These are phyloP conservation scores for Hypomesus transpacificus DNA, from an alignment of 2,113 vertebrate species.

Conservation along the genomic window DNA sequence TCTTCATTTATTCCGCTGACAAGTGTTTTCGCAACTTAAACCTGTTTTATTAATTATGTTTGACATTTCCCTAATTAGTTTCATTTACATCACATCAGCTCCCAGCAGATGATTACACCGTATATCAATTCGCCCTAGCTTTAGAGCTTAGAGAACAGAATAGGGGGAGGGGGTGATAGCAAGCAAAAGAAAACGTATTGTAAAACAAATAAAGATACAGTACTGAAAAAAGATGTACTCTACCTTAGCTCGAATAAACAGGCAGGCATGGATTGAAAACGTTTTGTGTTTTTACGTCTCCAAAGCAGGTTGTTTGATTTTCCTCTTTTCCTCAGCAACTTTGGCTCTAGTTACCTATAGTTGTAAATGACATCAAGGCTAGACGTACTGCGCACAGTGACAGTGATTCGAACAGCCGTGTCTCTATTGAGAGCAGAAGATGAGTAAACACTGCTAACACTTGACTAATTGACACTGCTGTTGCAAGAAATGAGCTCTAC, in stretches of 20 bases:
- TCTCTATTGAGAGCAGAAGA: constrained; percentile 37
- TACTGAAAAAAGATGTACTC: too few relatives aligned
- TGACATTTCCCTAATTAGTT: constrained; percentile 96
- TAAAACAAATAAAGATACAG: too few relatives aligned
- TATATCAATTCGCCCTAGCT: constrained; percentile 80
- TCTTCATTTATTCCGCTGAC: constrained; percentile 92
- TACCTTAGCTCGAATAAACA: too few relatives aligned
- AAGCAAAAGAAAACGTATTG: too few relatives aligned
- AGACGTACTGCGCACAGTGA: neutral
- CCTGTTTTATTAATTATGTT: constrained; percentile 96
- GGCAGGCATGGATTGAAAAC: too few relatives aligned
- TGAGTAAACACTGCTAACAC: constrained; percentile 48
- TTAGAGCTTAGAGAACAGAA: constrained; percentile 72
- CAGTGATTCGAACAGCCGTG: constrained; percentile 40
- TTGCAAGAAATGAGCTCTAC: constrained; percentile 50
- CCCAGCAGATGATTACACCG: constrained; percentile 82
- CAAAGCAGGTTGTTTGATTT: too few relatives aligned
- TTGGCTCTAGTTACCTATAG: too few relatives aligned
- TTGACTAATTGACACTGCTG: constrained; percentile 69
- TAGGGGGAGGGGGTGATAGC: constrained; percentile 38
- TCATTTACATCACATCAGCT: constrained; percentile 97
- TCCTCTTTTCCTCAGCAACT: too few relatives aligned
- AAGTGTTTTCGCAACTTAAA: constrained; percentile 95
- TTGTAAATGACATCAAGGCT: too few relatives aligned
- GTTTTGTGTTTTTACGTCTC: too few relatives aligned